Evolutionary conservation across 2,888 invertebrate species (phyloP), one percentile per base, ranked within the genome.

Genomic region (Andrena trimmerana): DNA sequence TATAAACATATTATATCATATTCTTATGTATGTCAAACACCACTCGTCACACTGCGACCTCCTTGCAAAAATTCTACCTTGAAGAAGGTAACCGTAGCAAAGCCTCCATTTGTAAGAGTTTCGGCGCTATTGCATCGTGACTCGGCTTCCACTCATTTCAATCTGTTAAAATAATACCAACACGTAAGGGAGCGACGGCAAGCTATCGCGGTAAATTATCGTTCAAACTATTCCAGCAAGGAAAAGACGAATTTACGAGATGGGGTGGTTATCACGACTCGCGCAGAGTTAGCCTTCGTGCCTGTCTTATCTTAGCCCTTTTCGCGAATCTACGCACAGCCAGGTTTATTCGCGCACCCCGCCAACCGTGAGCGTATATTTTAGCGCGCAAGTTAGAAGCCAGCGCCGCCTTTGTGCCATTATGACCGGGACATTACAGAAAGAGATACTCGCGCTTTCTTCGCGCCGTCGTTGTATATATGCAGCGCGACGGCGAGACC

Each of bases 361-460:
- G n/a, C 50, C 42, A 63, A 52, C 10, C 24, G 24, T 0, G 7
- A 57, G 70, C 50, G 29, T 79, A 80, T 76, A 68, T 80, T 62
- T 60, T 48, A 65, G 50, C 33, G 36, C 27, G 76, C 60, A 36
- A 78, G 81, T 81, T 74, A 81, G 69, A 62, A 83, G 27, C 78
- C 65, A 48, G 76, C 13, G 66, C 75, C 73, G 77, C 78, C 81
- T 87, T 86, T 87, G 87, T 83, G 69, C 81, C 86, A 83, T 88
- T 89, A 89, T 79, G 80, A 78, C 71, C 83, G 73, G 83, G 73
- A 87, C 87, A 85, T 89, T 86, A 84, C 74, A 67, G 85, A 87
- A 85, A 83, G 85, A 87, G 85, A 89, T 87, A 80, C 81, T 73
- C 73, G 71, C 79, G 72, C 78, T 78, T 65, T 76, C 71, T 66